Evolutionary conservation across 2,797 vertebrate genomes (phyloP), one percentile per base, ranked within the genome.

Genomic region (Sebastes reedi): DNA sequence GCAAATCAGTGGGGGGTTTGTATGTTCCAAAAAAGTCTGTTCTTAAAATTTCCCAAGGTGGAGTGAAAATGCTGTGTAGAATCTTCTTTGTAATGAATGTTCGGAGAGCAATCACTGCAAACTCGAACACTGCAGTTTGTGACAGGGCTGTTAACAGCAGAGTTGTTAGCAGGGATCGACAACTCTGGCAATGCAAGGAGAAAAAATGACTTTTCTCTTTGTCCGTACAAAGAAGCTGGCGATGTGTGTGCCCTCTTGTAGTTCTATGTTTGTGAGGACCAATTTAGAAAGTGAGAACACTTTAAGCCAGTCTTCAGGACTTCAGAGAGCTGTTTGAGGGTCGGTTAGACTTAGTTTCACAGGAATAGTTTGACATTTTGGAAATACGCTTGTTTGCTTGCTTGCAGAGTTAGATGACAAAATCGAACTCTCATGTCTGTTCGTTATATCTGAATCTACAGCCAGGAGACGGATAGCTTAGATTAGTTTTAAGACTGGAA

Each of bases 31-130:
- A 77, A 50, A 58, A 80, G 14, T 52, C 5, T 50, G 8, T 32
- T 58, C 4, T 27, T 27, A n/a, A 39, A 52, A 18, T 25, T 32
- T 59, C 30, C 58, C 58, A 20, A 20, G 75, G 30, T 8, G 30
- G 30, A 39, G 42, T 50, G 60, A 80, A 72, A 84, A 24, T 3
- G n/a, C 29, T 60, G 61, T 69, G 39, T 56, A 29, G 16, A 79
- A 22, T 20, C 22, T 25, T 79, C 12, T 55, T 65, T 32, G 56
- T 66, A 39, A 60, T 52, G 64, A 56, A 16, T 54, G 55, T 79
- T 65, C 3, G 14, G 56, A 69, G 18, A 69, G 54, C 8, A 52
- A 60, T 56, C 7, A 1, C 34, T 55, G 29, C 1, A 0, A 60
- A 64, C 9, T 1, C 46, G 67, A 68, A 72, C 62, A 25, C 56